These are phyloP conservation scores for Thalassophryne amazonica DNA, from an alignment of 2,797 vertebrate genomes.

Conservation along the genomic window DNA sequence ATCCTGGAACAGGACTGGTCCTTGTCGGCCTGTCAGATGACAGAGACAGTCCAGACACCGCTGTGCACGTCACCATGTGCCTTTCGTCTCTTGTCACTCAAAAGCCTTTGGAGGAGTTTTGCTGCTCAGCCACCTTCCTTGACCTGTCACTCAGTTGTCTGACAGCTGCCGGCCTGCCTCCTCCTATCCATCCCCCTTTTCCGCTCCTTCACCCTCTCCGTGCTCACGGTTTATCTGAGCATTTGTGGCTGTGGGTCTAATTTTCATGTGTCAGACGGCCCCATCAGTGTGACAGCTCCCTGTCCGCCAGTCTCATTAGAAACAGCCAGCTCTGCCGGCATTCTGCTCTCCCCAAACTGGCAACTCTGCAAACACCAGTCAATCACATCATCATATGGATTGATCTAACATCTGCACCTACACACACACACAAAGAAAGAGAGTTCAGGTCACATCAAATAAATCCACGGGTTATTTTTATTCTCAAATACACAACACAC, in stretches of 20 bases:
- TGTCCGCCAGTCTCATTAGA: slow-evolving; percentile 83
- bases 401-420: slow-evolving; percentile 58
- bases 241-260: slow-evolving; percentile 67
- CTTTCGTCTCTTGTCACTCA: slow-evolving; percentile 64
- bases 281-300: slow-evolving; percentile 75
- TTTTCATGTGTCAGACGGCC: slow-evolving; percentile 81
- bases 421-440: neutral
- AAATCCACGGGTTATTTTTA: no score
- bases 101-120: slow-evolving; percentile 61
- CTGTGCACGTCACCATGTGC: slow-evolving; percentile 51
- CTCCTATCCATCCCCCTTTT: slow-evolving; percentile 15
- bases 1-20: slow-evolving; percentile 46
- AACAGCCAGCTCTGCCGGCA: slow-evolving; percentile 74
- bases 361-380: slow-evolving; percentile 67
- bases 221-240: slow-evolving; percentile 50
- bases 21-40: slow-evolving; percentile 48
- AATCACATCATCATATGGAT: slow-evolving; percentile 63
- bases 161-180: slow-evolving; percentile 61
- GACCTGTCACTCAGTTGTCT: slow-evolving; percentile 77
- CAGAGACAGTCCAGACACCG: slow-evolving; percentile 40
- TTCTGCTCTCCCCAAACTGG: slow-evolving; percentile 45
- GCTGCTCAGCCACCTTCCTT: slow-evolving; percentile 66
- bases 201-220: slow-evolving; percentile 26
- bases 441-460: slow-evolving; percentile 5
- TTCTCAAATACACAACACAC: no score